Evolutionary conservation across 2,888 invertebrate genomes (phyloP).

Genomic region (Limnephilus lunatus): DNA sequence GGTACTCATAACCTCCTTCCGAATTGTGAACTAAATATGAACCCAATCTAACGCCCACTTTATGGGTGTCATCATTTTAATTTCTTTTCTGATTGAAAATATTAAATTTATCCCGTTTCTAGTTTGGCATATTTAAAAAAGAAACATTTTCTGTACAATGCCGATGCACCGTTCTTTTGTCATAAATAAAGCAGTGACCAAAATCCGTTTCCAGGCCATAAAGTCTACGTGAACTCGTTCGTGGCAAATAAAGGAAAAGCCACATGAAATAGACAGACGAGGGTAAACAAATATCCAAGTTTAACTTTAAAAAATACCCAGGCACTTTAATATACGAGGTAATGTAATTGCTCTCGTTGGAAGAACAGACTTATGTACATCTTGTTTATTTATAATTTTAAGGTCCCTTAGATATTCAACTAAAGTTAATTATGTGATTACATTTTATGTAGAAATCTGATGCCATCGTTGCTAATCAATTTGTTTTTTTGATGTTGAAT

Average conservation of each 20-base stretch:
- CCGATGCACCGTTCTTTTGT: constrained; percentile 41
- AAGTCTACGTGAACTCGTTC: constrained; percentile 61
- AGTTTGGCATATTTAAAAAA: neutral
- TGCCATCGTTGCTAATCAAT: neutral
- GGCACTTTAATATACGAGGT: neutral
- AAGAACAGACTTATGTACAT: neutral
- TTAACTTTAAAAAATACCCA: neutral
- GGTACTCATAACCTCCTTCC: too few species aligned
- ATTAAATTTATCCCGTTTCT: neutral
- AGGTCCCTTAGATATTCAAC: neutral
- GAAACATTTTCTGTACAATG: neutral
- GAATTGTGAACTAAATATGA: neutral
- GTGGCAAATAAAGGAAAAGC: constrained; percentile 61
- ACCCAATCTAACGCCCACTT: neutral
- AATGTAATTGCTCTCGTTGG: neutral
- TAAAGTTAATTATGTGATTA: neutral
- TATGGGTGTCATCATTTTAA: neutral
- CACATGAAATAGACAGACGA: constrained; percentile 33
- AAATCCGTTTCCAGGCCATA: constrained; percentile 64
- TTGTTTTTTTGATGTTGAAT: neutral
- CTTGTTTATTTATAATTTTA: neutral
- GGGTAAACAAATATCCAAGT: constrained; percentile 18
- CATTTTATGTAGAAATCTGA: neutral
- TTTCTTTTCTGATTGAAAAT: neutral
- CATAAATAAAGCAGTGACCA: constrained; percentile 63